Conservation (phyloP, 2,888 invertebrate genomes). For the Boloria selene region DNA sequence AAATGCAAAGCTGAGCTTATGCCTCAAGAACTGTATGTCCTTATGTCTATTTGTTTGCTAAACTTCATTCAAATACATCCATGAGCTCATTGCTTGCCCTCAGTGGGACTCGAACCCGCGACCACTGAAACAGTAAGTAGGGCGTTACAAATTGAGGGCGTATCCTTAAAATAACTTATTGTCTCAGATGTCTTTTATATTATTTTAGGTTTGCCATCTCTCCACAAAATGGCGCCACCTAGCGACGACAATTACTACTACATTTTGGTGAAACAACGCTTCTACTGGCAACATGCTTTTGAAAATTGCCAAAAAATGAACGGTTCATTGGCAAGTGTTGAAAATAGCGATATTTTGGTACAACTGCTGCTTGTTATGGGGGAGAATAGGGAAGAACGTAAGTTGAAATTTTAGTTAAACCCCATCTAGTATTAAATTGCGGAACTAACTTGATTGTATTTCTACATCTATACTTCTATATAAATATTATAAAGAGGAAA, state of each 20-base stretch:
- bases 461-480: too few species aligned
- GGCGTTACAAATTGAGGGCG: too few species aligned
- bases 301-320: conserved; percentile 71
- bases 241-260: conserved; percentile 70
- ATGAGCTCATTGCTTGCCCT: too few species aligned
- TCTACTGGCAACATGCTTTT: conserved; percentile 71
- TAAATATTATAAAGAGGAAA: too few species aligned
- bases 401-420: conserved; percentile 42
- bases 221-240: conserved; percentile 50
- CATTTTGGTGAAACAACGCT: conserved; percentile 58
- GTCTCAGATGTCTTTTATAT: conserved; percentile 27
- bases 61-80: too few species aligned
- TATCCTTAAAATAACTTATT: too few species aligned
- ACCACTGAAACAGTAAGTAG: too few species aligned
- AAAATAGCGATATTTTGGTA: conserved; percentile 59
- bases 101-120: too few species aligned
- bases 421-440: background rate
- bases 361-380: conserved; percentile 70
- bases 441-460: background rate
- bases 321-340: conserved; percentile 62
- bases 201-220: conserved; percentile 46
- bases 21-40: too few species aligned
- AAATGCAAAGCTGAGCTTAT: too few species aligned
- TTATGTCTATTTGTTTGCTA: too few species aligned
- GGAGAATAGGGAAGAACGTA: conserved; percentile 70